Evolutionary conservation across 2,888 invertebrate genomes (phyloP).

Genomic region (Caenorhabditis plicata): DNA sequence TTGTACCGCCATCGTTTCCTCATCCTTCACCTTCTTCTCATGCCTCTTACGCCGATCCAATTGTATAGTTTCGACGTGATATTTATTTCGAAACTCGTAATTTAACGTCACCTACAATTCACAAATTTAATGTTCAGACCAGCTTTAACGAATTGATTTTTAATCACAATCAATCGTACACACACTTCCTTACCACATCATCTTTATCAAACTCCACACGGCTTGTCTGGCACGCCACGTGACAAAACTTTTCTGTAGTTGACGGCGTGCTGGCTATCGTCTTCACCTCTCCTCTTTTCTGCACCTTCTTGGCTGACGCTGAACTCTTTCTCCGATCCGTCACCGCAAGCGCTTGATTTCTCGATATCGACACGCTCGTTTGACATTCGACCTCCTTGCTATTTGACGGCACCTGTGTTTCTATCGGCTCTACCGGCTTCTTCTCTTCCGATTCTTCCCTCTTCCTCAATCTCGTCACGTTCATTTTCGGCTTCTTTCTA

Average conservation of each 20-base stretch:
- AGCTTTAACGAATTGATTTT: too few species aligned
- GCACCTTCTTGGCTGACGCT: background rate
- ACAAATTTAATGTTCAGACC: background rate
- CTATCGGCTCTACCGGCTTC: background rate
- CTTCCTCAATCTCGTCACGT: background rate
- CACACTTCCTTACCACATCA: constrained; percentile 11
- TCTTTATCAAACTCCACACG: constrained; percentile 23
- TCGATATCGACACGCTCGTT: constrained; percentile 5
- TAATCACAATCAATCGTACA: too few species aligned
- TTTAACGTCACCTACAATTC: constrained; percentile 3
- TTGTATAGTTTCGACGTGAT: background rate
- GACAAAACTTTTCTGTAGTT: background rate
- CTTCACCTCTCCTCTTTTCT: too few species aligned
- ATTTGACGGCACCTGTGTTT: background rate
- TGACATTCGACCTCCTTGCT: background rate
- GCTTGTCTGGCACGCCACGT: constrained; percentile 8
- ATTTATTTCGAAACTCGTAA: background rate
- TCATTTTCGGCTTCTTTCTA: too few species aligned
- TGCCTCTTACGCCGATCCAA: background rate
- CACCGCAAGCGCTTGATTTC: background rate
- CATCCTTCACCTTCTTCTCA: constrained; percentile 1
- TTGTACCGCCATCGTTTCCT: constrained; percentile 15
- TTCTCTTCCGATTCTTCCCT: background rate
- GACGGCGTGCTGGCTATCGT: too few species aligned
- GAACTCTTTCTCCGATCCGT: background rate